phyloP scores from a whole-genome alignment of 2,797 vertebrate genomes.

The Anguilla pacifica region DNA sequence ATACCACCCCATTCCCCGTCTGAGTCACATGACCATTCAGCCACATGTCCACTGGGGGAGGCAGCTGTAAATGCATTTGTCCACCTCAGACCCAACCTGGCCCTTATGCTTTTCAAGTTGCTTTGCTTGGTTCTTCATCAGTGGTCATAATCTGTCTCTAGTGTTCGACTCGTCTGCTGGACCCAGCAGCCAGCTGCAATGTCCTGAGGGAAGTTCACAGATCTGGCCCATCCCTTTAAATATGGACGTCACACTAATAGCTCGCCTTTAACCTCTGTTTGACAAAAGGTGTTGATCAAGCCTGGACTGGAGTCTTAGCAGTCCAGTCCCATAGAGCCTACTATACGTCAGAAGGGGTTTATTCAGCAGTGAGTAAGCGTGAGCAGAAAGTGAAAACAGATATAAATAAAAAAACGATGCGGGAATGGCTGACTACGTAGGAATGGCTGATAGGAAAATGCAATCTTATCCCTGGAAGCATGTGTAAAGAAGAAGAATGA shows the following conservation, averaged over 20 bases:
- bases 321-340: neutral
- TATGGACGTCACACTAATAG: neutral
- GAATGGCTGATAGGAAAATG: neutral
- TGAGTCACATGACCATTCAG: constrained; percentile 3
- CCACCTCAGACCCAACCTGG: constrained; percentile 35
- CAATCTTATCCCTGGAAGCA: neutral
- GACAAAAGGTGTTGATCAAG: neutral
- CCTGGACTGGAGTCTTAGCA: neutral
- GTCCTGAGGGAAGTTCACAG: neutral
- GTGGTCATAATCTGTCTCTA: constrained; percentile 1
- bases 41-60: constrained; percentile 27
- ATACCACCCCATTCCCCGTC: neutral
- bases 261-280: neutral
- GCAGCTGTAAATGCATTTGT: constrained; percentile 44
- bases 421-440: too few species aligned
- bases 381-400: neutral
- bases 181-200: neutral
- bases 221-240: neutral
- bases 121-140: neutral
- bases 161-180: neutral
- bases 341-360: neutral
- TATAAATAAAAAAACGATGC: neutral
- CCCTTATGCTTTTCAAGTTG: neutral
- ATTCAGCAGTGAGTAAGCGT: neutral
- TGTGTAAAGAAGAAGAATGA: neutral